Conservation (phyloP, 2,113 vertebrate genomes). For the Hippocampus comes region DNA sequence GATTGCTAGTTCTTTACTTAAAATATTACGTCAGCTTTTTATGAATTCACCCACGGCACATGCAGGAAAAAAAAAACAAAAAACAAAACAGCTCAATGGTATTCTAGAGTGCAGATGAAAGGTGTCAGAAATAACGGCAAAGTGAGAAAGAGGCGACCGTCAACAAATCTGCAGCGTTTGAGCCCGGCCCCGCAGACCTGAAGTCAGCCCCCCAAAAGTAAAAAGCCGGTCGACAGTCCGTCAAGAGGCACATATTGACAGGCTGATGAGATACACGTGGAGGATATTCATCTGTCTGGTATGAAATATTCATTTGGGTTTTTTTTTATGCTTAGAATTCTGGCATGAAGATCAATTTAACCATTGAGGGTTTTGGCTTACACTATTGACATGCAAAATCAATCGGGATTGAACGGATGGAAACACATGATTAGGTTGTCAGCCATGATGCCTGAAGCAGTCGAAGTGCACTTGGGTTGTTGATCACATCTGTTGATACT, state of each 20-base stretch:
- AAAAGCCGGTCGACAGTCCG: slow-evolving; percentile 11
- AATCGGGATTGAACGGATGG: slow-evolving; percentile 9
- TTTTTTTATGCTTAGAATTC: slow-evolving; percentile 19
- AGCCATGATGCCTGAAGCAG: neutral
- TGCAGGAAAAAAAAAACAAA: neutral
- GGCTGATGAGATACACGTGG: slow-evolving; percentile 43
- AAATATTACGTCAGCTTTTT: no score
- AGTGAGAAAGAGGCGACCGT: slow-evolving; percentile 54
- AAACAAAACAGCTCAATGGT: slow-evolving; percentile 56
- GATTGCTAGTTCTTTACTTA: no score
- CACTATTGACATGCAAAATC: slow-evolving; percentile 10
- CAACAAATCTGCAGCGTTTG: slow-evolving; percentile 15
- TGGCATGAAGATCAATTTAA: slow-evolving; percentile 11
- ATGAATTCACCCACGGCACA: no score
- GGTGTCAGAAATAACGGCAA: slow-evolving; percentile 30
- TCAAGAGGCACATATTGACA: slow-evolving; percentile 30
- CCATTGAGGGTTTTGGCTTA: neutral
- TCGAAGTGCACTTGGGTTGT: neutral
- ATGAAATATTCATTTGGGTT: slow-evolving; percentile 38
- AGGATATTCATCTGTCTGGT: slow-evolving; percentile 29
- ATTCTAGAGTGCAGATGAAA: slow-evolving; percentile 59
- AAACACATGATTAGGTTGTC: slow-evolving; percentile 19
- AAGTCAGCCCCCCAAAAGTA: slow-evolving; percentile 12
- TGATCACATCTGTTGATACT: neutral
- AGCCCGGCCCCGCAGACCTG: slow-evolving; percentile 19